phyloP scores from a whole-genome alignment of 2,113 vertebrate species.

The Poecile atricapillus region DNA sequence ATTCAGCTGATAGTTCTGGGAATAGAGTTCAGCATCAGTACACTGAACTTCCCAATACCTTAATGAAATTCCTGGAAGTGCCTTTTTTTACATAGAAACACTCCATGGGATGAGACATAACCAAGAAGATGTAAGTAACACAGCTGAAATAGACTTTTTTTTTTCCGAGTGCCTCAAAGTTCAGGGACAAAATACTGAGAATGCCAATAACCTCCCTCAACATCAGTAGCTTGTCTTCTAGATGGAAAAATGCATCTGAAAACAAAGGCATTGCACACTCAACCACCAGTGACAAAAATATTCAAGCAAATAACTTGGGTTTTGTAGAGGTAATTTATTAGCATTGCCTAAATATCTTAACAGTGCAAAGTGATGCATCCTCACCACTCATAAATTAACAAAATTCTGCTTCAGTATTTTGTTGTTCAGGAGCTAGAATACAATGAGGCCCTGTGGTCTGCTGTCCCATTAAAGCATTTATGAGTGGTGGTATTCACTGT shows the following conservation, averaged over 20 bases:
- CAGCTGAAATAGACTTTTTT: background rate
- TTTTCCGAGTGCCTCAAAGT: background rate
- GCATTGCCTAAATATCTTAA: background rate
- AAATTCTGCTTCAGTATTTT: background rate
- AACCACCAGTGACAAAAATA: background rate
- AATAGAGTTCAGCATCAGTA: constrained; percentile 48
- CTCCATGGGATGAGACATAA: background rate
- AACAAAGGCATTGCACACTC: background rate
- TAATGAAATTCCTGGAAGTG: constrained; percentile 50
- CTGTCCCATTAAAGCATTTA: background rate
- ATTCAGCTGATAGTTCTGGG: constrained; percentile 55
- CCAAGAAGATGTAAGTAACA: background rate
- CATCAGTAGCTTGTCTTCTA: background rate
- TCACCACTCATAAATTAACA: background rate
- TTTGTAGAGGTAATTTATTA: background rate
- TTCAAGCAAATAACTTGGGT: background rate
- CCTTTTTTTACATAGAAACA: background rate
- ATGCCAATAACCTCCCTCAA: background rate
- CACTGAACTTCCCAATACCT: constrained; percentile 13
- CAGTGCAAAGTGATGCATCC: background rate
- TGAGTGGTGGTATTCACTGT: background rate
- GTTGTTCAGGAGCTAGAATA: background rate
- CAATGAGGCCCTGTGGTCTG: background rate
- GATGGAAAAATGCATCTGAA: background rate
- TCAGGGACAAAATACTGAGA: background rate